phyloP scores from a whole-genome alignment of 2,888 invertebrate species.

The Zele albiditarsus region DNA sequence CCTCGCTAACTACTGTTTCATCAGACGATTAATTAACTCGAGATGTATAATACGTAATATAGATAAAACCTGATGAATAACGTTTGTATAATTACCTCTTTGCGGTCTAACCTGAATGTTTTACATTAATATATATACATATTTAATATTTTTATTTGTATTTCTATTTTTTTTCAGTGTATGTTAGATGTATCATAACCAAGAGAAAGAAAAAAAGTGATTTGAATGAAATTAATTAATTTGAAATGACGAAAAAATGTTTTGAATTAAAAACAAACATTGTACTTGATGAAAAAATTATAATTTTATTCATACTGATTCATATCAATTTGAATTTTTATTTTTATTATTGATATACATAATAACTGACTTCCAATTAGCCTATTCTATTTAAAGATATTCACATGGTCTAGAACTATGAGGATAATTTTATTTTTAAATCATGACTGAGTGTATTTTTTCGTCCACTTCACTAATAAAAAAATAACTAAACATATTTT shows the following conservation, averaged over 20 bases:
- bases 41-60: constrained; percentile 68
- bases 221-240: background rate
- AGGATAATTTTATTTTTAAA: too few species aligned
- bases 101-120: constrained; percentile 10
- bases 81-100: constrained; percentile 36
- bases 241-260: background rate
- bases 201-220: background rate
- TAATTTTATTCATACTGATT: too few species aligned
- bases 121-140: background rate
- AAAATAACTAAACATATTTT: too few species aligned
- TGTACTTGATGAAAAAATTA: too few species aligned
- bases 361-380: too few species aligned
- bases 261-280: too few species aligned
- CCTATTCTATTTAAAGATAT: too few species aligned
- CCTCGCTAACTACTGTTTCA: constrained; percentile 71
- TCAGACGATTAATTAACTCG: constrained; percentile 70
- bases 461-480: too few species aligned
- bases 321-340: too few species aligned
- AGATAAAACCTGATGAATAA: constrained; percentile 57
- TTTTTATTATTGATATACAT: too few species aligned
- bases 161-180: background rate
- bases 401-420: too few species aligned
- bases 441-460: too few species aligned
- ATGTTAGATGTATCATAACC: background rate
- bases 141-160: background rate